phyloP scores from a whole-genome alignment of 2,888 invertebrate species.

The Dicycla oo region DNA sequence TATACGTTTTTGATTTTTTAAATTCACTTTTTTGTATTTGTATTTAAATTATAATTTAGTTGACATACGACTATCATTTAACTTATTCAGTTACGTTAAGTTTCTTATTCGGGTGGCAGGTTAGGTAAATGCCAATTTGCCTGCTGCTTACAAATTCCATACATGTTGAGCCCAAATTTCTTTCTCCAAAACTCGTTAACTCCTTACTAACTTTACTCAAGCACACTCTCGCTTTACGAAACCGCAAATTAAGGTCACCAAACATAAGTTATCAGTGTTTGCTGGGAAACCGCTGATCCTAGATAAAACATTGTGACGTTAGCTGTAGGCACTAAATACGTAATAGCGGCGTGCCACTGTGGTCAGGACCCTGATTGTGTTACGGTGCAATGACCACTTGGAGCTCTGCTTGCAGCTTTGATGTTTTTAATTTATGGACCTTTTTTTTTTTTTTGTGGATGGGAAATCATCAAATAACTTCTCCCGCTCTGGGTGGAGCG shows the following conservation, averaged over 20 bases:
- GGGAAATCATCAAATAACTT: too few species aligned
- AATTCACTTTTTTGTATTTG: too few species aligned
- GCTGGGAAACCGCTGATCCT: conserved; percentile 50
- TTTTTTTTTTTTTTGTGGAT: too few species aligned
- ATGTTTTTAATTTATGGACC: conserved; percentile 24
- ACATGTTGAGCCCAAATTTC: conserved; percentile 1
- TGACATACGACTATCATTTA: background rate
- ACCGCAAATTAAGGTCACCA: conserved; percentile 56
- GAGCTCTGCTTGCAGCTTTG: conserved; percentile 10
- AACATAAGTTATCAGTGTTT: conserved; percentile 54
- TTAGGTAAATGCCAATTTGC: background rate
- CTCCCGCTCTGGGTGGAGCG: too few species aligned
- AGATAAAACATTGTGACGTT: conserved; percentile 53
- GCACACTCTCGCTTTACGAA: conserved; percentile 40
- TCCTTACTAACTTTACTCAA: conserved; percentile 19
- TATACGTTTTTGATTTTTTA: too few species aligned
- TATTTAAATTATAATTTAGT: too few species aligned
- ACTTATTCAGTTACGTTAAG: background rate
- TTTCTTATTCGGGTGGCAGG: background rate
- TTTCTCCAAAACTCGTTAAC: conserved; percentile 5
- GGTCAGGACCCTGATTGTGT: conserved; percentile 33
- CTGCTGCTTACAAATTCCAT: background rate
- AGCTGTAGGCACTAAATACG: conserved; percentile 21
- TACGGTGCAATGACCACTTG: conserved; percentile 28
- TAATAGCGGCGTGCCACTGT: conserved; percentile 38